Evolutionary conservation across 2,888 invertebrate species (phyloP).

Genomic region (Napeogenes inachia): DNA sequence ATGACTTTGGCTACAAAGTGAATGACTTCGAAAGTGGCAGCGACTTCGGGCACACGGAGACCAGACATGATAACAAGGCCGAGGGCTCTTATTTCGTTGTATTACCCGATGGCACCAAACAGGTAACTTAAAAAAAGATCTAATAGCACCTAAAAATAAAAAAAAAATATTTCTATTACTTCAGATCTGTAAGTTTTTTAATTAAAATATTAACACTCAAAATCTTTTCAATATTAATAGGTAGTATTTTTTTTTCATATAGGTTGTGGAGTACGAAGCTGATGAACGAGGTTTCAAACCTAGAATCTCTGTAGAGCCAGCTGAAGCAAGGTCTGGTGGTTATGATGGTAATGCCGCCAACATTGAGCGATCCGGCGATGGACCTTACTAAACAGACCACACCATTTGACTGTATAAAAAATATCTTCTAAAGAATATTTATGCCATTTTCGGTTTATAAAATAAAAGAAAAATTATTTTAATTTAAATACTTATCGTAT

Average conservation of each 20-base stretch:
- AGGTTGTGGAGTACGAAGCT: constrained; percentile 84
- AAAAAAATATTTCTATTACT: too few species aligned
- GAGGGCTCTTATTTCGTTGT: constrained; percentile 81
- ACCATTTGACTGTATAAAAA: too few species aligned
- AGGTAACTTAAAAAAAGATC: constrained; percentile 46
- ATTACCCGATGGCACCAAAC: constrained; percentile 82
- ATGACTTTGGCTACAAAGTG: constrained; percentile 82
- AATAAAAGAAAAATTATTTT: too few species aligned
- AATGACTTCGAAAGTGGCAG: constrained; percentile 79
- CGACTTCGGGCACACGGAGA: constrained; percentile 81
- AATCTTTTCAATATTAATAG: too few species aligned
- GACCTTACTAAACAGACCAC: constrained; percentile 47
- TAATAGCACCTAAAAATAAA: background rate
- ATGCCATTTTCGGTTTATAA: too few species aligned
- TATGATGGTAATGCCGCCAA: constrained; percentile 60
- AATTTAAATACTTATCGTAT: too few species aligned
- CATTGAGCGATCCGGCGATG: constrained; percentile 47
- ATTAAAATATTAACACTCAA: too few species aligned
- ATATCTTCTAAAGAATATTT: too few species aligned
- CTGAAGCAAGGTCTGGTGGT: constrained; percentile 44
- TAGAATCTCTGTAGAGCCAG: constrained; percentile 75
- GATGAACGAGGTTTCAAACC: constrained; percentile 83
- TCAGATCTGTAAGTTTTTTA: too few species aligned
- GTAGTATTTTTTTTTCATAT: constrained; percentile 27
- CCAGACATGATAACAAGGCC: constrained; percentile 79